Evolutionary conservation across 1,140 invertebrate genomes (phyloP).

Genomic region (Tetramorium alpestre): DNA sequence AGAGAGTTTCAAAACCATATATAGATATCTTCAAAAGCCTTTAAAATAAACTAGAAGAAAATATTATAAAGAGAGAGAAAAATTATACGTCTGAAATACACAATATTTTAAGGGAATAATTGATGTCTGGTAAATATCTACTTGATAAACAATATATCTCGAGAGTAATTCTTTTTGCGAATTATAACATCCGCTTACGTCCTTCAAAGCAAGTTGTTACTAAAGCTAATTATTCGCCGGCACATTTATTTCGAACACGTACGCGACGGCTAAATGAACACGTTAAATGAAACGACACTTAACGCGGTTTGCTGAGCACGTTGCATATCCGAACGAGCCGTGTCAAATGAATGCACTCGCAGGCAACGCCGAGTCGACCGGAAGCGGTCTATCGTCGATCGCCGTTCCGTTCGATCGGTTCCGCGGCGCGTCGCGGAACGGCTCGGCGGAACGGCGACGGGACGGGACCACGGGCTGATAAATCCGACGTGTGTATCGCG

Average conservation of each 20-base stretch:
- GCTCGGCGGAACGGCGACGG: constrained; percentile 42
- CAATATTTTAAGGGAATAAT: neutral
- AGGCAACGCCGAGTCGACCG: constrained; percentile 63
- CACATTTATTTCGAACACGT: neutral
- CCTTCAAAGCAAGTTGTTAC: neutral
- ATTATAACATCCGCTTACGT: neutral
- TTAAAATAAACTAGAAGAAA: neutral
- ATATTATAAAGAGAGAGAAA: neutral
- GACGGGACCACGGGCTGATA: constrained; percentile 76
- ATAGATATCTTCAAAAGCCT: neutral
- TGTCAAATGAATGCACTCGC: constrained; percentile 67
- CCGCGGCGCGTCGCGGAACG: constrained; percentile 62
- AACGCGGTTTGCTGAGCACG: constrained; percentile 55
- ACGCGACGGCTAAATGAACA: constrained; percentile 63
- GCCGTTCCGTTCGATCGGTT: constrained; percentile 73
- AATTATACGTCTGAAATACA: neutral
- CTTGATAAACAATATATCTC: neutral
- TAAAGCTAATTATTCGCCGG: neutral
- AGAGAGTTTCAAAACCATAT: neutral
- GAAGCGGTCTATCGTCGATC: constrained; percentile 70
- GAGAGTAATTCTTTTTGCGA: neutral
- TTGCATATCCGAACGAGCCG: constrained; percentile 66
- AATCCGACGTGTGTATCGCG: constrained; percentile 77
- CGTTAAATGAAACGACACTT: constrained; percentile 59
- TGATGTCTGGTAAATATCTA: neutral